Percentiles rank a stretch among this genome's conserved stretches.
Evolutionary conservation across 1,140 invertebrate species (phyloP).

Genomic region (Cherax destructor): DNA sequence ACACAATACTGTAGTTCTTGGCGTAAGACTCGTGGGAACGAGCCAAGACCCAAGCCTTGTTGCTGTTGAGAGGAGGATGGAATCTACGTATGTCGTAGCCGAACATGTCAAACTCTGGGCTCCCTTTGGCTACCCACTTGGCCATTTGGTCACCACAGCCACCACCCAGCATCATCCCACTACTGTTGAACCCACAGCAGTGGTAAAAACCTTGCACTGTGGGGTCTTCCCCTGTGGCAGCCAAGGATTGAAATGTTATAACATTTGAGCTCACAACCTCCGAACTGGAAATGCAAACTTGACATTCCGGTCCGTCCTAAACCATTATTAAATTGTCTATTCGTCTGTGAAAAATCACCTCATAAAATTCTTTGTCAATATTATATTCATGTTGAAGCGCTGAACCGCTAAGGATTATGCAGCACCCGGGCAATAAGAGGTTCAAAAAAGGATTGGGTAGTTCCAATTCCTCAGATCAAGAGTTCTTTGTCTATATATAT

Average conservation of each 20-base stretch:
- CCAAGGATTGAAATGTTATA: background rate
- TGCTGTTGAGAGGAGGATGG: slow-evolving; percentile 81
- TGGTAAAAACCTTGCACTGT: slow-evolving; percentile 83
- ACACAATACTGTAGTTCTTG: slow-evolving; percentile 90
- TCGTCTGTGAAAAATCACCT: no score
- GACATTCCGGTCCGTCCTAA: no score
- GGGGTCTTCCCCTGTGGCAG: slow-evolving; percentile 77
- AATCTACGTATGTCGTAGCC: slow-evolving; percentile 87
- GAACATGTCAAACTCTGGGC: slow-evolving; percentile 90
- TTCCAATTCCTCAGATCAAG: no score
- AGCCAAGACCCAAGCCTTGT: slow-evolving; percentile 85
- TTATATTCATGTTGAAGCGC: no score
- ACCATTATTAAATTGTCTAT: no score
- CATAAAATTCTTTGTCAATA: no score
- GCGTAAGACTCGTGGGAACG: slow-evolving; percentile 90
- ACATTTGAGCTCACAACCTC: no score
- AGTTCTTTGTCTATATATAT: no score
- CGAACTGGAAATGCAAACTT: no score
- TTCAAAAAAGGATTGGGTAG: no score
- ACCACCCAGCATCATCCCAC: slow-evolving; percentile 92
- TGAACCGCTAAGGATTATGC: no score
- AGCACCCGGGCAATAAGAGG: no score
- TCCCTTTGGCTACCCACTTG: slow-evolving; percentile 87
- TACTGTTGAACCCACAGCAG: slow-evolving; percentile 90
- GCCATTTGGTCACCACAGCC: slow-evolving; percentile 90